phyloP scores from a whole-genome alignment of 2,888 invertebrate genomes.

The Carabus problematicus region DNA sequence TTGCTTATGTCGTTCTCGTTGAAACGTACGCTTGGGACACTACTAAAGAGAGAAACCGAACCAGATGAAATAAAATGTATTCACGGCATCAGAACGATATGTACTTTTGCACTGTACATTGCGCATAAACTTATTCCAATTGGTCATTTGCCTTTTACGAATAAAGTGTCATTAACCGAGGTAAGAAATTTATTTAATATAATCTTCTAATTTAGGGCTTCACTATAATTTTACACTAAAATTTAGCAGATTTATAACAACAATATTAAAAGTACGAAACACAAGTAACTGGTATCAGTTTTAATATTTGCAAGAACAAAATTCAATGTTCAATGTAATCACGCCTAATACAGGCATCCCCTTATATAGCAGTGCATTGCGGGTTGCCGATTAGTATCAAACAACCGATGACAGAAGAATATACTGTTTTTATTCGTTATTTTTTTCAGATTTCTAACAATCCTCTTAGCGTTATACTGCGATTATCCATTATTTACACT shows the following conservation, averaged over 20 bases:
- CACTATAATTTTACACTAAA: too few species aligned
- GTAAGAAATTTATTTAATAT: conserved; percentile 53
- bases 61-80: conserved; percentile 71
- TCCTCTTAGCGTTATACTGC: conserved; percentile 66
- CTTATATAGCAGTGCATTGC: too few species aligned
- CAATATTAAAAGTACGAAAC: too few species aligned
- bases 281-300: too few species aligned
- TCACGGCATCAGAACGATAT: conserved; percentile 73
- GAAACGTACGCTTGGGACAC: conserved; percentile 66
- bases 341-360: too few species aligned
- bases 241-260: too few species aligned
- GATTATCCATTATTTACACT: conserved; percentile 71
- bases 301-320: too few species aligned
- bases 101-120: conserved; percentile 68
- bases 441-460: conserved; percentile 63
- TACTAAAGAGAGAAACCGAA: conserved; percentile 62
- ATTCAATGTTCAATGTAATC: too few species aligned
- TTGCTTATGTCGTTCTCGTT: conserved; percentile 68
- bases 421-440: conserved; percentile 44
- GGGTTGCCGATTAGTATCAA: too few species aligned
- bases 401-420: background rate
- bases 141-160: conserved; percentile 69
- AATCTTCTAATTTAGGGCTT: too few species aligned
- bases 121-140: conserved; percentile 73
- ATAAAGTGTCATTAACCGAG: conserved; percentile 67